Evolutionary conservation across 2,888 invertebrate genomes (phyloP).

Genomic region (Andrena bicolor): DNA sequence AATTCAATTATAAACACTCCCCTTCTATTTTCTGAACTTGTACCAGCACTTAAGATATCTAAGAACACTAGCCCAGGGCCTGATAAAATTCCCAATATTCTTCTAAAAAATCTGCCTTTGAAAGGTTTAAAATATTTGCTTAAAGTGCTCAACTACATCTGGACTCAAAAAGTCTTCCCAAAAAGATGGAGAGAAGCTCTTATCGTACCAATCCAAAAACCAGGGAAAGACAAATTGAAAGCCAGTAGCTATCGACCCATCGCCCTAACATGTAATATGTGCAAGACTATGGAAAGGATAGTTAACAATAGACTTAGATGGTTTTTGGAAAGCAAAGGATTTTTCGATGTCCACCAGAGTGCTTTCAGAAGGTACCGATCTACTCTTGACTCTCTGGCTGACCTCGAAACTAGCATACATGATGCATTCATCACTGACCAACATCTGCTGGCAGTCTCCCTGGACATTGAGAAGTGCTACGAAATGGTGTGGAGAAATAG

Average conservation of each 20-base stretch:
- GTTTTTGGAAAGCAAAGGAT: slow-evolving; percentile 42
- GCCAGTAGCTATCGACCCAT: slow-evolving; percentile 53
- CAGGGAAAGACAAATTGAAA: slow-evolving; percentile 34
- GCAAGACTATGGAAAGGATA: slow-evolving; percentile 53
- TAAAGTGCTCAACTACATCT: slow-evolving; percentile 36
- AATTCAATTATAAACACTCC: not conserved
- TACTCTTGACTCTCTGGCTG: slow-evolving; percentile 38
- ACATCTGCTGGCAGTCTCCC: slow-evolving; percentile 19
- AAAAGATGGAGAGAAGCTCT: slow-evolving; percentile 41
- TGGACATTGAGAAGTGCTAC: no score
- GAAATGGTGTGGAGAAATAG: no score
- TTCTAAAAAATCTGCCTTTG: slow-evolving; percentile 38
- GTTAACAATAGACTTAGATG: slow-evolving; percentile 48
- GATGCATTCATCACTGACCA: slow-evolving; percentile 45
- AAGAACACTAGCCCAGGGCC: slow-evolving; percentile 55
- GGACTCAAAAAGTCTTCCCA: slow-evolving; percentile 22
- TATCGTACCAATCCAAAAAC: slow-evolving; percentile 47
- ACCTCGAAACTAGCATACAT: slow-evolving; percentile 44
- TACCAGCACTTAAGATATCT: not conserved
- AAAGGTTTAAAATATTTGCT: slow-evolving; percentile 8
- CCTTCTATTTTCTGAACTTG: not conserved
- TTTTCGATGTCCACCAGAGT: slow-evolving; percentile 36
- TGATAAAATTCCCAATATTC: slow-evolving; percentile 53
- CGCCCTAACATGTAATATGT: slow-evolving; percentile 46
- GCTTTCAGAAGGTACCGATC: slow-evolving; percentile 49